Evolutionary conservation across 2,113 vertebrate species (phyloP).

Genomic region (cattle (Bos taurus)): ARS-UCD2.0 NC_037348.1:64220001-64220500

Average conservation of each 20-base stretch:
- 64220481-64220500: slow-evolving; percentile 65
- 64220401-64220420: background rate
- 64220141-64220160: background rate
- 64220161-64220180: background rate
- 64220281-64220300: background rate
- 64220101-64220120: background rate
- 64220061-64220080: background rate
- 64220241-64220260: background rate
- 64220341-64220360: background rate
- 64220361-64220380: background rate
- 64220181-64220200: background rate
- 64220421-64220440: slow-evolving; percentile 19
- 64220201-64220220: background rate
- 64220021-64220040: background rate
- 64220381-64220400: background rate
- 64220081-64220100: background rate
- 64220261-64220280: background rate
- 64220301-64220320: background rate
- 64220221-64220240: background rate
- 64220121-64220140: background rate
- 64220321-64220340: background rate
- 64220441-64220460: slow-evolving; percentile 76
- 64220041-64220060: background rate
- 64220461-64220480: slow-evolving; percentile 76
- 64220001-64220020: background rate